A percentile compares a stretch with the other conserved stretches of the same genome.
These are phyloP conservation scores for Acanthopagrus latus DNA, from an alignment of 2,797 vertebrate genomes.

Conservation along the genomic window DNA sequence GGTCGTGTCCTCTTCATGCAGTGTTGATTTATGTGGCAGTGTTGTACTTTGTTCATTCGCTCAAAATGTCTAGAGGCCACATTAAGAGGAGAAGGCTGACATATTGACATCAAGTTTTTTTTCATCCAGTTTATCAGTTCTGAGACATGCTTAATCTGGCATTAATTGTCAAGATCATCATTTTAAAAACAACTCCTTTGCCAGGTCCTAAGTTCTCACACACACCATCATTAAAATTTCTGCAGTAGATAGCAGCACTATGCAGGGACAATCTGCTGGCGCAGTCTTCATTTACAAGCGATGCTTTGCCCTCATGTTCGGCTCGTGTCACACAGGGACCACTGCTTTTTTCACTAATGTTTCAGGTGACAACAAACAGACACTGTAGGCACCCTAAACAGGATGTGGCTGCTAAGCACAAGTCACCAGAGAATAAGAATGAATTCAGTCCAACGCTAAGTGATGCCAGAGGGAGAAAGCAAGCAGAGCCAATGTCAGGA, in stretches of 20 bases:
- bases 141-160: not conserved
- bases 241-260: not conserved
- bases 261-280: not conserved
- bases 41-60: not conserved
- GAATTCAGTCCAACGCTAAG: constrained; percentile 64
- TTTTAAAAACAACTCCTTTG: not conserved
- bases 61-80: not conserved
- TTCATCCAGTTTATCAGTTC: constrained; percentile 2
- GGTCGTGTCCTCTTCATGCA: not conserved
- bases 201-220: not conserved
- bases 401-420: constrained; percentile 79
- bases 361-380: constrained; percentile 79
- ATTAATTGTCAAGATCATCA: not conserved
- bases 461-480: constrained; percentile 66
- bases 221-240: not conserved
- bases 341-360: constrained; percentile 60
- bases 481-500: constrained; percentile 62
- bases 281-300: constrained; percentile 10
- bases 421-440: constrained; percentile 69
- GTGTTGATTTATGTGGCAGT: not conserved
- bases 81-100: not conserved
- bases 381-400: constrained; percentile 77
- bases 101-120: not conserved
- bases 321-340: constrained; percentile 51
- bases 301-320: constrained; percentile 55